Evolutionary conservation across 2,113 vertebrate genomes (phyloP), one percentile per base, ranked within the genome.

Genomic region (Pseudolaguvia tuberculata): DNA sequence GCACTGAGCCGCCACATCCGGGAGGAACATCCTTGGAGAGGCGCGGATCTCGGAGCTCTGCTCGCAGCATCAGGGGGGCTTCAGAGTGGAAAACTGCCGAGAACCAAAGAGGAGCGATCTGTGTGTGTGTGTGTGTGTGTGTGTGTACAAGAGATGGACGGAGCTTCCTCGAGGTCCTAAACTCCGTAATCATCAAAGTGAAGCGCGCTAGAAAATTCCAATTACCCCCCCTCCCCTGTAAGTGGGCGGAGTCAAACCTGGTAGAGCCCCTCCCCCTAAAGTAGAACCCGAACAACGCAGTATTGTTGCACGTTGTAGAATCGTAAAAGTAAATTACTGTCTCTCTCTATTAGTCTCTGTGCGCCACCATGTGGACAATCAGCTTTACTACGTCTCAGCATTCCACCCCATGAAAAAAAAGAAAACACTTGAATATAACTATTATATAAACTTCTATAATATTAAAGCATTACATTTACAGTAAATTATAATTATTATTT

Each of bases 21-120:
- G 84, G 86, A 88, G 83, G 88, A 87, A 91, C 94, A 96, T 96
- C 90, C 92, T 96, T 87, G 84, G 88, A 86, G 83, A 87, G 70
- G 45, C 80, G 67, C 66, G 18, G 61, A 59, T 47, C 53, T 20
- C 52, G 35, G 35, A 57, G 70, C 53, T 71, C 70, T 58, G 70
- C 35, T 31, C 53, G 53, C 70, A 71, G 23, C 70, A 72, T 72
- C 70, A 6, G 69, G 55, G 45, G 55, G 45, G 70, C 70, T 27
- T 27, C 42, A 66, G 55, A 17, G 14, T 15, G 51, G 35, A 42
- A 57, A 25, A 21, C 42, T 27, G 63, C n/a, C 21, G n/a, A 65
- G 21, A 17, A n/a, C n/a, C n/a, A n/a, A n/a, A 1, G 5, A 13
- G 1, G 2, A 13, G 35, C 2, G 17, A 21, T 23, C 53, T n/a